Evolutionary conservation across 2,797 vertebrate species (phyloP), one percentile per base, ranked within the genome.

Genomic region (Takifugu rubripes): DNA sequence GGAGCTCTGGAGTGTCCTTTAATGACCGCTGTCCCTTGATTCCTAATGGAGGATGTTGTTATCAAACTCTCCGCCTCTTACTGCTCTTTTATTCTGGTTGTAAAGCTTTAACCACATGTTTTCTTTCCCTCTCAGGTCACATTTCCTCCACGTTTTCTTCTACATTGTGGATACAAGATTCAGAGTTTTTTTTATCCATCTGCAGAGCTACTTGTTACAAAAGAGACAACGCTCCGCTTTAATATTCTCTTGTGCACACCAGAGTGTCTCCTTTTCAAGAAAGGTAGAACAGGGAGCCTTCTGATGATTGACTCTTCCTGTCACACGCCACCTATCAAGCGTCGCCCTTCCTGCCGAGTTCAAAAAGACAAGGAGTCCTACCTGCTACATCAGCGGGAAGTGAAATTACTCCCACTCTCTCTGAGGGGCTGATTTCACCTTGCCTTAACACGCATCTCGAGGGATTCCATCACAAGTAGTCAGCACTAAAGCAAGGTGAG

Each of bases 1-100:
- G 77, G 79, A 75, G 84, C 78, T 66, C 61, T 10, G 43, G 52
- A 40, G 68, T 80, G 82, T 86, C 83, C 85, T 88, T 81, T 83
- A 79, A 33, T 79, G 84, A 84, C 85, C 66, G 74, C 77, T 80
- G 82, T 83, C 65, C 56, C 56, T 59, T 51, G 70, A 61, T 61
- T 68, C 58, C 66, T 70, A 67, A 81, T 58, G 68, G 75, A 76
- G 42, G 72, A 70, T 25, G 17, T 58, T 21, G 42, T 61, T 66
- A 75, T 59, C 43, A 7, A 52, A 61, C 52, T 56, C 71, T 40
- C 68, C 55, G 46, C 66, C 70, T 75, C 71, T 60, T 59, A 56
- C 66, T 44, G 44, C 54, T 66, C 64, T 47, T 65, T 58, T 59
- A 71, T 49, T 68, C 46, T 25, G 58, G 57, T 78, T 70, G 70